Conservation (phyloP, 2,888 invertebrate genomes). For the Tribolium freemani region DNA sequence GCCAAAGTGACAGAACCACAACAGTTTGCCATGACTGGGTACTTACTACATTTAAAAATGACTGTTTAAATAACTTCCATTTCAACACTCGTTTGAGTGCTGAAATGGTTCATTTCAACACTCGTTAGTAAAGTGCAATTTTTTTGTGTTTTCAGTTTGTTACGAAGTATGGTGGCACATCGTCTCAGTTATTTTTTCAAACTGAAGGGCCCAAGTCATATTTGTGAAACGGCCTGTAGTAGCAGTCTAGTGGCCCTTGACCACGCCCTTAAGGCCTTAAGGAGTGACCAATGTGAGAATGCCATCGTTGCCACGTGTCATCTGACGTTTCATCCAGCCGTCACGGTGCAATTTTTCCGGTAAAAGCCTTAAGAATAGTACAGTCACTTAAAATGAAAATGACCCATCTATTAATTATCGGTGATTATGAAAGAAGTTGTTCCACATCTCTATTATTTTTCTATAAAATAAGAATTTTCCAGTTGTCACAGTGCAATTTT, state of each 20-base stretch:
- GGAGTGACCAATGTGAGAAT: conserved; percentile 86
- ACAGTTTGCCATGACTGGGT: background rate
- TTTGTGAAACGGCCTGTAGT: conserved; percentile 95
- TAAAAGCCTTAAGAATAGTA: conserved; percentile 72
- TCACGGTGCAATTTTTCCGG: conserved; percentile 86
- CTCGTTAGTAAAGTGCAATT: too few relatives aligned
- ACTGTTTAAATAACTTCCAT: too few relatives aligned
- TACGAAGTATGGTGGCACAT: conserved; percentile 92
- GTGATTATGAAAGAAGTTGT: too few relatives aligned
- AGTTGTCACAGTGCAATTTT: conserved; percentile 86
- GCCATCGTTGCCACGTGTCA: conserved; percentile 86
- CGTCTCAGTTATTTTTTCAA: conserved; percentile 91
- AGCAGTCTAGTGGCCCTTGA: conserved; percentile 91
- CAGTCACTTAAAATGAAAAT: too few relatives aligned
- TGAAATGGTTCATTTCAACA: too few relatives aligned
- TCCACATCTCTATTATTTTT: too few relatives aligned
- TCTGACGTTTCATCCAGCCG: conserved; percentile 83
- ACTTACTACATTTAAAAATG: too few relatives aligned
- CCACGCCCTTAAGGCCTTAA: conserved; percentile 82
- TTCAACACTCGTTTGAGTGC: too few relatives aligned
- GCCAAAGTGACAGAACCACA: background rate
- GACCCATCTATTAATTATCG: too few relatives aligned
- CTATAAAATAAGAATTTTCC: too few relatives aligned
- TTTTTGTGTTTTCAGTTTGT: conserved; percentile 41
- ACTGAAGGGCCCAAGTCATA: conserved; percentile 90